phyloP scores from a whole-genome alignment of 2,888 invertebrate genomes.

The Strigamia crassipes region DNA sequence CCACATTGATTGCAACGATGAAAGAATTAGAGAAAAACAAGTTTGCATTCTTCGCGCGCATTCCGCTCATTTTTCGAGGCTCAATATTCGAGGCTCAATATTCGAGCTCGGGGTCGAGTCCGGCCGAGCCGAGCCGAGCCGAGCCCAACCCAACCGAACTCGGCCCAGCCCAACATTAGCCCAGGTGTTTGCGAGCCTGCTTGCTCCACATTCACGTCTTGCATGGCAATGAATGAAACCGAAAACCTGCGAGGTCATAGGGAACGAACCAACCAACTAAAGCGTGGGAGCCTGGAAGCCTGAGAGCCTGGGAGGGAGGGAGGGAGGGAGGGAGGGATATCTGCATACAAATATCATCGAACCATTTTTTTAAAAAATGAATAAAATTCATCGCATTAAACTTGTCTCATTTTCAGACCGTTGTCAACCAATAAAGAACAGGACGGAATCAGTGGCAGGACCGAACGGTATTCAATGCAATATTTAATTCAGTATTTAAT shows the following conservation, averaged over 20 bases:
- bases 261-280: conserved; percentile 52
- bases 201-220: too few species aligned
- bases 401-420: background rate
- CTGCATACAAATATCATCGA: too few species aligned
- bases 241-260: background rate
- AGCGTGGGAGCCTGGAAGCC: too few species aligned
- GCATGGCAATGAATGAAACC: background rate
- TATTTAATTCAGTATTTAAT: too few species aligned
- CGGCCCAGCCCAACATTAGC: background rate
- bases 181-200: too few species aligned
- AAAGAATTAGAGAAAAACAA: background rate
- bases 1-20: background rate
- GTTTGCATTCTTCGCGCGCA: background rate
- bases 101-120: background rate
- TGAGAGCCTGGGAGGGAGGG: too few species aligned
- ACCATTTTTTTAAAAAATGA: too few species aligned
- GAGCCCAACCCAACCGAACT: background rate
- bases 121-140: background rate
- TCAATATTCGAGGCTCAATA: too few species aligned
- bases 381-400: too few species aligned
- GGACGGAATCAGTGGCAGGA: conserved; percentile 55
- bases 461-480: conserved; percentile 61
- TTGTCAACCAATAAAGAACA: background rate
- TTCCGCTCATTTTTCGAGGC: background rate
- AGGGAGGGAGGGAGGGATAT: too few species aligned